phyloP scores from a whole-genome alignment of 2,113 vertebrate genomes.

The Gorsachius goisagi region DNA sequence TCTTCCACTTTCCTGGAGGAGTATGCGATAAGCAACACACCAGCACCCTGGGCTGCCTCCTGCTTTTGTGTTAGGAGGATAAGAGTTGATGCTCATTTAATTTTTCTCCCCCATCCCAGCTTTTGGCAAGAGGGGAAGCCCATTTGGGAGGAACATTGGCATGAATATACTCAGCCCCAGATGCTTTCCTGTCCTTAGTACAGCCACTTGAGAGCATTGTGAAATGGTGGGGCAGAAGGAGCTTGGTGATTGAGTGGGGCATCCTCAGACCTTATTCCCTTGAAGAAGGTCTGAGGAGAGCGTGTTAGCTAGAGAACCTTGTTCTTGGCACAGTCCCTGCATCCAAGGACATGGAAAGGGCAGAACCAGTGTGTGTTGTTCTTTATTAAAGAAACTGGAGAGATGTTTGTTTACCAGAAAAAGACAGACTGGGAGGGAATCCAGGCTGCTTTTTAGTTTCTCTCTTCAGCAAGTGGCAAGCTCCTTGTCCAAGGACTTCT shows the following conservation, averaged over 20 bases:
- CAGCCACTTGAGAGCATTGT: neutral
- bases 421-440: neutral
- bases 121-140: neutral
- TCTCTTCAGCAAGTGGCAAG: neutral
- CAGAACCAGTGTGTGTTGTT: neutral
- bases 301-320: neutral
- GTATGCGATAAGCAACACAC: neutral
- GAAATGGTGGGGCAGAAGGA: neutral
- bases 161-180: rapidly evolving
- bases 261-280: neutral
- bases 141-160: neutral
- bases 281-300: neutral
- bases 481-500: slow-evolving; percentile 2
- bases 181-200: neutral
- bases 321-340: neutral
- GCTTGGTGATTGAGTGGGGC: neutral
- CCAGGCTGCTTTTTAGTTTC: neutral
- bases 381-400: neutral
- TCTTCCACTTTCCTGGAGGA: neutral
- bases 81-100: neutral
- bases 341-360: neutral
- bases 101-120: neutral
- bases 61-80: neutral
- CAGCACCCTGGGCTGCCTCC: neutral
- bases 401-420: neutral